These are phyloP conservation scores for Protobothrops flavoviridis DNA, from an alignment of 2,113 vertebrate genomes.

Conservation along the genomic window DNA sequence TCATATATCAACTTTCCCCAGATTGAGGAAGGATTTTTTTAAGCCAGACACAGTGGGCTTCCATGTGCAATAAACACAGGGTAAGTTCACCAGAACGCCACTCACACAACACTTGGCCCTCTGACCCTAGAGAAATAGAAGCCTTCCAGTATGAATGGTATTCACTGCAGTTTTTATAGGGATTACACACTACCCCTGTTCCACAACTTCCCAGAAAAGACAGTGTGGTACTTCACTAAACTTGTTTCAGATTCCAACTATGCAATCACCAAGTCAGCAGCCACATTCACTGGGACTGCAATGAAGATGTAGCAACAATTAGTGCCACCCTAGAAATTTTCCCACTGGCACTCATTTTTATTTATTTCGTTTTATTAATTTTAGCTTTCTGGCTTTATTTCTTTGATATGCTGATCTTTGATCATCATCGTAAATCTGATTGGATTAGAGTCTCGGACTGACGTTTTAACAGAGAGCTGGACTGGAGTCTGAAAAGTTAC, in stretches of 20 bases:
- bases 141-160: background rate
- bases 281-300: background rate
- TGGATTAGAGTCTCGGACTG: background rate
- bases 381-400: background rate
- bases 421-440: background rate
- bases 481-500: background rate
- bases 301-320: background rate
- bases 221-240: background rate
- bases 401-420: background rate
- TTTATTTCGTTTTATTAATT: background rate
- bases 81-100: background rate
- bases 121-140: background rate
- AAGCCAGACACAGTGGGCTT: background rate
- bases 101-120: background rate
- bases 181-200: background rate
- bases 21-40: background rate
- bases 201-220: background rate
- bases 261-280: background rate
- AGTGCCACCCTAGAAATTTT: background rate
- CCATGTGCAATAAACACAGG: background rate
- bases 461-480: background rate
- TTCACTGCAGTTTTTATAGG: background rate
- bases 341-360: background rate
- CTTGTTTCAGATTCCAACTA: background rate
- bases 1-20: background rate